Evolutionary conservation across 2,888 invertebrate species (phyloP).

Genomic region (Cataglyphis albicans): DNA sequence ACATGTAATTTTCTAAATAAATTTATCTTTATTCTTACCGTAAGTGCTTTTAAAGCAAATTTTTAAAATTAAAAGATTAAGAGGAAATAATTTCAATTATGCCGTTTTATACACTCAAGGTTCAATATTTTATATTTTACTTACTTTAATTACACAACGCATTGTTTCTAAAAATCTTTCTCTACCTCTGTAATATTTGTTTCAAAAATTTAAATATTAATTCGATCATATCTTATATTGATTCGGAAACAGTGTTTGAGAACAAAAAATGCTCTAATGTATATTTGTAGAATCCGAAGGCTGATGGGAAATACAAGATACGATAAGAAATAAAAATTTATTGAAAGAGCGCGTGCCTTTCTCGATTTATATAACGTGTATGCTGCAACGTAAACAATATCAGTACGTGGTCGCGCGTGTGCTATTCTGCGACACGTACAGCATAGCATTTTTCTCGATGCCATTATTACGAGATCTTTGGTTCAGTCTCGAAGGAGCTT

Average conservation of each 20-base stretch:
- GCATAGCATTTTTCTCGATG: slow-evolving; percentile 50
- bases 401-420: slow-evolving; percentile 40
- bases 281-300: slow-evolving; percentile 10
- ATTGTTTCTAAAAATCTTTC: background rate
- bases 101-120: background rate
- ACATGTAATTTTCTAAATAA: background rate
- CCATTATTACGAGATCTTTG: slow-evolving; percentile 62
- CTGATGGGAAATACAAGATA: background rate
- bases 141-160: background rate
- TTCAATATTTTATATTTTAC: slow-evolving; percentile 1
- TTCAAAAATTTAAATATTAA: background rate
- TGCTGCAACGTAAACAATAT: slow-evolving; percentile 31
- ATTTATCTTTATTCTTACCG: too few species aligned
- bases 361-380: slow-evolving; percentile 35
- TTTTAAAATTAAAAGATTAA: background rate
- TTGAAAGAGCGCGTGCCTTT: slow-evolving; percentile 31
- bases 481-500: slow-evolving; percentile 50
- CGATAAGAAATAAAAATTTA: slow-evolving; percentile 4
- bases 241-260: background rate
- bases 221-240: background rate
- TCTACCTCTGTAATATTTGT: background rate
- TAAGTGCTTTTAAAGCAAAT: background rate
- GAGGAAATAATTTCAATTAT: background rate
- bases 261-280: background rate
- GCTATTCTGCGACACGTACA: slow-evolving; percentile 38